Percentiles rank a stretch among this genome's conserved stretches.
Conservation (phyloP, 2,888 invertebrate species). For the Lasioglossum malachurum region DNA sequence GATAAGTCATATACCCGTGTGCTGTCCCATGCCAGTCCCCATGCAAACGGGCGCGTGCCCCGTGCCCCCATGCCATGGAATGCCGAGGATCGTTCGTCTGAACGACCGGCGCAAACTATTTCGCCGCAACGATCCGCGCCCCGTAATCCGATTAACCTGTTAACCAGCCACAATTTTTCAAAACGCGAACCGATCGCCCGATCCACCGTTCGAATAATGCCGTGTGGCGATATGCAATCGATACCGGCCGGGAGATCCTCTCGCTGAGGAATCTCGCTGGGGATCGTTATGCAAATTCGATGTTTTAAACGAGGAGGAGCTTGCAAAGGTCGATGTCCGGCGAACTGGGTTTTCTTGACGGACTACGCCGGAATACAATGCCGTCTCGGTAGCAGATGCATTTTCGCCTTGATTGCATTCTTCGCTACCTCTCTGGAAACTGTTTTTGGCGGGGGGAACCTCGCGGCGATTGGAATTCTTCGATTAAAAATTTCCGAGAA, state of each 20-base stretch:
- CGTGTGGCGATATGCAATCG: neutral
- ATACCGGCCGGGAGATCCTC: neutral
- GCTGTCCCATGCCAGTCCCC: slow-evolving; percentile 13
- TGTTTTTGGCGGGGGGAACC: neutral
- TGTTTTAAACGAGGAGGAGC: neutral
- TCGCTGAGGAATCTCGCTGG: neutral
- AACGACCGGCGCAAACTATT: slow-evolving; percentile 12
- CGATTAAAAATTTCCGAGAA: no score
- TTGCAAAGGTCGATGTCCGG: neutral
- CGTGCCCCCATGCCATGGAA: neutral
- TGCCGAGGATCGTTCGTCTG: slow-evolving; percentile 13
- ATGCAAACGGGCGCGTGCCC: slow-evolving; percentile 24
- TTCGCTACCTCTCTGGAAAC: neutral
- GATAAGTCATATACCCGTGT: slow-evolving; percentile 50
- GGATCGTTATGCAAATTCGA: neutral
- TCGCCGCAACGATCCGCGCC: neutral
- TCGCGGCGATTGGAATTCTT: no score
- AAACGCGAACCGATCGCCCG: neutral
- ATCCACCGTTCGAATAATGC: neutral
- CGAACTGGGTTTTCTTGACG: neutral
- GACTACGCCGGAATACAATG: neutral
- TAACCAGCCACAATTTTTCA: neutral
- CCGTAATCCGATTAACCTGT: slow-evolving; percentile 1
- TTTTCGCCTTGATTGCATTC: neutral
- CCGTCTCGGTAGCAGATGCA: neutral